Evolutionary conservation across 2,888 invertebrate genomes (phyloP), one percentile per base, ranked within the genome.

Genomic region (Disparrhopalites patrizii): DNA sequence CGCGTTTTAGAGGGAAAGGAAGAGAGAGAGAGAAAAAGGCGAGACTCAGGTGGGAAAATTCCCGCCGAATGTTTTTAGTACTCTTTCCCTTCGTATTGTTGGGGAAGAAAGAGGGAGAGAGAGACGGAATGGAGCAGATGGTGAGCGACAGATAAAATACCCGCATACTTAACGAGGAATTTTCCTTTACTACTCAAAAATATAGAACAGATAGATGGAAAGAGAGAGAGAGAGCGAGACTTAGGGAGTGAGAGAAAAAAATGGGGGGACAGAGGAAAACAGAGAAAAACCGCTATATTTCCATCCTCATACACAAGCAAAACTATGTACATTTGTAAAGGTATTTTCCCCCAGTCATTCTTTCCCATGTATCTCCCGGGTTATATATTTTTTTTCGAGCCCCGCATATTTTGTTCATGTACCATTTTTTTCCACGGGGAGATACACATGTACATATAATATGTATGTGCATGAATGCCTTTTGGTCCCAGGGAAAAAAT

Each of bases 61-160:
- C 71, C 66, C 71, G 65, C 64, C 68, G 67, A 67, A 66, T 71
- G 65, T 68, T 68, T 69, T 69, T 66, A 66, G 51, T 67, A 66
- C 69, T 65, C 56, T 60, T 66, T 67, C 69, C 66, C 56, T 60
- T 66, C 60, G 63, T 52, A 66, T 69, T 69, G 67, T 69, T 66
- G 56, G 56, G 57, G 64, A 65, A 66, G 56, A 65, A 65, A 55
- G 62, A 64, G 66, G 62, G 62, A 60, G 65, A 50, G 61, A 52
- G 62, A 50, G 54, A 62, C 18, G 66, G 67, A 67, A 60, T 31
- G 50, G 64, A 67, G 55, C 70, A 69, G 70, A 68, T 70, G 70
- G 70, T 65, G 61, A 58, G 67, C 62, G 70, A 68, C 68, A 70
- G 70, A 70, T 70, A 70, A 70, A 70, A 68, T 62, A 67, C 66